Conservation (phyloP, 2,113 vertebrate species). For the Ceyx cyanopectus region DNA sequence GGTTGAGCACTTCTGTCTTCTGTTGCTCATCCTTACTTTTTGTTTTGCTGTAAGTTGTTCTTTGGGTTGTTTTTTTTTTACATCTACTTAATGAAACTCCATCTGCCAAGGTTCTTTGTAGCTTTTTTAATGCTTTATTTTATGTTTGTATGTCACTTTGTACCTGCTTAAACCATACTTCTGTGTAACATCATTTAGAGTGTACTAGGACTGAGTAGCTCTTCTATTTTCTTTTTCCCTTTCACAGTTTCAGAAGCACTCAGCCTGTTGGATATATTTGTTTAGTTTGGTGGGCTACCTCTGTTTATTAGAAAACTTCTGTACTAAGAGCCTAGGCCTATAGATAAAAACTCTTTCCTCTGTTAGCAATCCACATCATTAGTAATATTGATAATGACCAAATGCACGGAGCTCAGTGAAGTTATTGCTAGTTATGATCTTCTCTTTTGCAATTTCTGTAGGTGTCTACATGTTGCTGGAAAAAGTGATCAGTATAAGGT, state of each 20-base stretch:
- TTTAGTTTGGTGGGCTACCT: not conserved
- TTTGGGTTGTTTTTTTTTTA: not conserved
- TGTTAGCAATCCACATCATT: not conserved
- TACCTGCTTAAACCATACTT: not conserved
- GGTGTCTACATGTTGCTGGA: not conserved
- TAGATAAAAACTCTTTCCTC: not conserved
- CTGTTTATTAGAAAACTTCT: not conserved
- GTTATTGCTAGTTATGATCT: not conserved
- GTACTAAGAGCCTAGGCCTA: not conserved
- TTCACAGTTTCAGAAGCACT: not conserved
- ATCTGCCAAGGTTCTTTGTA: not conserved
- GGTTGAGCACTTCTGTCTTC: not conserved
- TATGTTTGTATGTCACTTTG: not conserved
- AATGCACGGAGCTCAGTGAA: not conserved
- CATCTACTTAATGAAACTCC: constrained; percentile 1
- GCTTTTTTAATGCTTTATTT: constrained; percentile 12
- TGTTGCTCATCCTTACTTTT: not conserved
- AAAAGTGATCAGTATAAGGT: not conserved
- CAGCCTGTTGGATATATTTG: not conserved
- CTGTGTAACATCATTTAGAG: not conserved
- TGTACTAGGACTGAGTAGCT: not conserved
- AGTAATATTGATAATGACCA: not conserved
- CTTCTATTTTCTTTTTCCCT: not conserved
- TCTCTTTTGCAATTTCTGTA: not conserved
- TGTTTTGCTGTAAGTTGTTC: not conserved